A percentile compares a stretch with the other conserved stretches of the same genome.
phyloP scores from a whole-genome alignment of 53 echinoderm and acorn worm genomes.

The Antedon mediterranea region DNA sequence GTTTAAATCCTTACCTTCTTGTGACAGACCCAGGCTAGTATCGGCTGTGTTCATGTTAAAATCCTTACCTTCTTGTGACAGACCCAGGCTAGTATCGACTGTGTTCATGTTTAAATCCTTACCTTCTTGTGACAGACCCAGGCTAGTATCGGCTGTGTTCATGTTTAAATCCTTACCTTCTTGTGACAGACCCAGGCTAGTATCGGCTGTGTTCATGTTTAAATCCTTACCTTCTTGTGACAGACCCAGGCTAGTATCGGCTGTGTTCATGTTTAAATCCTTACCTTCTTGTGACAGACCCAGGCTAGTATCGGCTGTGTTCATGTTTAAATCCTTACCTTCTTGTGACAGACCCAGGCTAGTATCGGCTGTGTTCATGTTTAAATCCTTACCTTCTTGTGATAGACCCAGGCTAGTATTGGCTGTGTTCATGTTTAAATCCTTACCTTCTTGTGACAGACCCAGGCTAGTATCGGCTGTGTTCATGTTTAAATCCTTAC shows the following conservation, averaged over 20 bases:
- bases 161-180: conserved; percentile 42
- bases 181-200: conserved; percentile 56
- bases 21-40: conserved; percentile 50
- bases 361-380: conserved; percentile 25
- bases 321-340: conserved; percentile 29
- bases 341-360: conserved; percentile 68
- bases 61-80: conserved; percentile 77
- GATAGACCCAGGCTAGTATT: conserved; percentile 51
- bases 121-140: conserved; percentile 82
- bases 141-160: conserved; percentile 32
- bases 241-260: conserved; percentile 43
- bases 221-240: conserved; percentile 71
- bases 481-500: conserved; percentile 22
- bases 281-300: conserved; percentile 82
- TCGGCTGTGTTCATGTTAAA: conserved; percentile 19
- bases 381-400: conserved; percentile 58
- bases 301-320: conserved; percentile 34
- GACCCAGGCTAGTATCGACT: conserved; percentile 40
- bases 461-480: conserved; percentile 42
- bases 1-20: conserved; percentile 50
- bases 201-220: conserved; percentile 21
- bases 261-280: conserved; percentile 6
- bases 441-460: conserved; percentile 78
- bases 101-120: conserved; percentile 7
- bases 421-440: conserved; percentile 4